Base-by-base conservation (phyloP, 2,797 vertebrate species). In the Pseudochirops cupreus region DNA sequence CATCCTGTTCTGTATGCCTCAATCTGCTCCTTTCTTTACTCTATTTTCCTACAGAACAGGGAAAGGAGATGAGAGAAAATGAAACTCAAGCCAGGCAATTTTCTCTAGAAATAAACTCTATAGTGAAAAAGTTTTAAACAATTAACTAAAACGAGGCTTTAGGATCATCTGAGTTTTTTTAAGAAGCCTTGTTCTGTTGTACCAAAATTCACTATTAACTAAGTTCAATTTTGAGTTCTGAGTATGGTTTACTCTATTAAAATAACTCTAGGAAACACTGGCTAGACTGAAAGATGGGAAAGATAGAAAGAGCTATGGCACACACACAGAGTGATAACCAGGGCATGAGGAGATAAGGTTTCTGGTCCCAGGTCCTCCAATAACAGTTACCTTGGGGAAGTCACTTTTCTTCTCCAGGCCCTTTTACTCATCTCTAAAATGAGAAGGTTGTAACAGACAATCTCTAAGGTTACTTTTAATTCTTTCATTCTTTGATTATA, bases 11-110 rank as follows among this genome's bases (percentile, higher is more conserved):
- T 7, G 46, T 21, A 46, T 74, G 92, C 89, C 14, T 12, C 13
- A 94, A 58, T 53, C 5, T 92, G 67, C 46, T 91, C 62, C 92
- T 92, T 93, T 58, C 54, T 46, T 54, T 56, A 14, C 46, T 91
- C 92, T 91, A 58, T 91, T 95, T 90, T 56, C 4, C 90, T 91
- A 96, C 33, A 28, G 95, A 13, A 18, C 4, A 33, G 46, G 28
- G 74, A 94, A 89, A 96, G 89, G 91, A 96, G 93, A 94, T 55
- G n/a, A 53, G 94, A 96, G 94, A 59, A 91, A 16, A 28, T 62
- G 94, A 95, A 95, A 94, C 39, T 46, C 24, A 16, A 96, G 89
- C 58, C 90, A 74, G 90, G 93, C 0, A 5, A 92, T 92, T 46
- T 95, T 39, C 67, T 74, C 67, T 39, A 39, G 16, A 39, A 39